Percentiles rank a stretch among this genome's conserved stretches.
Evolutionary conservation across 2,888 invertebrate genomes (phyloP).

Genomic region (Caenorhabditis drosophilae): DNA sequence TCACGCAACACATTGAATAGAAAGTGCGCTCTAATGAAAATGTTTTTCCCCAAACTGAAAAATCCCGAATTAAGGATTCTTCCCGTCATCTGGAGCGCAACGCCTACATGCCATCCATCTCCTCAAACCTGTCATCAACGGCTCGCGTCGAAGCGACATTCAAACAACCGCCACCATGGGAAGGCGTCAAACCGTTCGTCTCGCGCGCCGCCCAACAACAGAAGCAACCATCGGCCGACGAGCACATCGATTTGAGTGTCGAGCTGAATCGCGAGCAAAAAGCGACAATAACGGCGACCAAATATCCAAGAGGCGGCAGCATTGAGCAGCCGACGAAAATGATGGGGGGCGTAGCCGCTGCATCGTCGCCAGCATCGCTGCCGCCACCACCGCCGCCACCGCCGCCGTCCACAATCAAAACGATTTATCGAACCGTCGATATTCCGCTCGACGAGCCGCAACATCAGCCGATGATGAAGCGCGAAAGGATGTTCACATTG

Average conservation of each 20-base stretch:
- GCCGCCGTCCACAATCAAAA: conserved; percentile 10
- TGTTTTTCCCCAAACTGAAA: too few relatives aligned
- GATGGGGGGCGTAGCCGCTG: too few relatives aligned
- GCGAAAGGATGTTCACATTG: conserved; percentile 24
- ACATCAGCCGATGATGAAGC: conserved; percentile 14
- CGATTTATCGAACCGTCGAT: conserved; percentile 50
- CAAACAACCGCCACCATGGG: conserved; percentile 28
- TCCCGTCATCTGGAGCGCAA: conserved; percentile 13
- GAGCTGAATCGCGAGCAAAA: conserved; percentile 53
- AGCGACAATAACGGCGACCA: conserved; percentile 46
- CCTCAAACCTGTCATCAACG: too few relatives aligned
- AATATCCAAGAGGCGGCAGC: conserved; percentile 41
- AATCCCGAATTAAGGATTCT: conserved; percentile 21
- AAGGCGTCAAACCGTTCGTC: conserved; percentile 34
- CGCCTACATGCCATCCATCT: conserved; percentile 33
- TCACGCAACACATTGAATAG: too few relatives aligned
- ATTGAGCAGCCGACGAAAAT: too few relatives aligned
- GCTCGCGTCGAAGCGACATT: conserved; percentile 38
- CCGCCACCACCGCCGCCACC: too few relatives aligned
- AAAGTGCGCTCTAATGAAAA: too few relatives aligned
- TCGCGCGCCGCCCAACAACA: conserved; percentile 25
- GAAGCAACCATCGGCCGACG: not conserved
- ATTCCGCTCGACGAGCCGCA: conserved; percentile 53
- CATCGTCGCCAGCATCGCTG: too few relatives aligned
- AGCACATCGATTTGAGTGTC: conserved; percentile 44